Conservation (phyloP, 2,797 vertebrate genomes). For the Antrozous pallidus region DNA sequence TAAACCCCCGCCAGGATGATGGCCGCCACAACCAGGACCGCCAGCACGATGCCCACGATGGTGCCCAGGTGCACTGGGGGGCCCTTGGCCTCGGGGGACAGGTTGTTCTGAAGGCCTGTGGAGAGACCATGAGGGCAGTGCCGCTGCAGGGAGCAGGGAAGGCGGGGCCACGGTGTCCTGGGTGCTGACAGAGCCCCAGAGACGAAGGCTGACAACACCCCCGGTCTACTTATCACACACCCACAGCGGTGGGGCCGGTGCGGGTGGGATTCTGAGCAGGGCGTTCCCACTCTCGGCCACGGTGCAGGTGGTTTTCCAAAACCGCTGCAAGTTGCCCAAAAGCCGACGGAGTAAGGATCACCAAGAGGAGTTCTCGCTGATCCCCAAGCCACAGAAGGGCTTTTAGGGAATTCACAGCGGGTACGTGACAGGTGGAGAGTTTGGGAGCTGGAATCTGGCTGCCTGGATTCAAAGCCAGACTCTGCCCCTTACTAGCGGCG, state of each 20-base stretch:
- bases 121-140: background rate
- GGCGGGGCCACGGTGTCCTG: fast-evolving
- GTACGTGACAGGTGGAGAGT: background rate
- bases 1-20: conserved; percentile 91
- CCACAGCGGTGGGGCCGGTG: background rate
- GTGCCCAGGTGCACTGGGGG: conserved; percentile 89
- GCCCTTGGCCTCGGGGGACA: conserved; percentile 75
- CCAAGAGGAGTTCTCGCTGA: background rate
- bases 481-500: background rate
- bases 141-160: background rate
- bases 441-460: background rate
- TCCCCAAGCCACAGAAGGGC: background rate
- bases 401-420: background rate
- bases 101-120: conserved; percentile 73
- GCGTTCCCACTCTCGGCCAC: background rate
- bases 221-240: background rate
- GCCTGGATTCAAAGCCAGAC: background rate
- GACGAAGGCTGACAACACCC: background rate
- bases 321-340: background rate
- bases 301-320: background rate
- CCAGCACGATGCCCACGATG: conserved; percentile 90
- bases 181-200: background rate
- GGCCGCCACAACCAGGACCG: conserved; percentile 87
- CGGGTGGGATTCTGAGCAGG: background rate
- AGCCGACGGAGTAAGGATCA: background rate